Percentiles rank a stretch among this genome's conserved stretches.
Evolutionary conservation across 2,113 vertebrate species (phyloP).

Genomic region (Aldabrachelys gigantea): DNA sequence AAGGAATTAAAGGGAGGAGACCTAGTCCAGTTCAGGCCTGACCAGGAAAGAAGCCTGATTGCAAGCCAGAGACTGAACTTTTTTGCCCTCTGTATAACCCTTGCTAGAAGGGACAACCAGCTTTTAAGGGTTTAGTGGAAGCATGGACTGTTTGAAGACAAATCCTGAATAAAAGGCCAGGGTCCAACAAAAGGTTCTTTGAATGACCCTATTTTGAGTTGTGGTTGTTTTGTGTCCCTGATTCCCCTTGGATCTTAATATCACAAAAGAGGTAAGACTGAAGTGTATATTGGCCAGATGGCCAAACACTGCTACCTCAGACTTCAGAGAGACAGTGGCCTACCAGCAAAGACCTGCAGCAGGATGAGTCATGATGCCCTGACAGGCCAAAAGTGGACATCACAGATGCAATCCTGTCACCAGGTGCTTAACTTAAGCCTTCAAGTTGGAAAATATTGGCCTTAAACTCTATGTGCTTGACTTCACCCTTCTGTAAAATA

Average conservation of each 20-base stretch:
- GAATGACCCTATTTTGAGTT: neutral
- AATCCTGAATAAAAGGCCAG: neutral
- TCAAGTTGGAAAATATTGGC: neutral
- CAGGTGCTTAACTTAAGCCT: neutral
- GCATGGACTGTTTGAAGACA: neutral
- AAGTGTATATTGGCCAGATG: neutral
- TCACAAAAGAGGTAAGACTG: neutral
- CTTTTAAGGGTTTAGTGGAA: neutral
- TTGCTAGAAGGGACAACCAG: neutral
- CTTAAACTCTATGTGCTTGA: neutral
- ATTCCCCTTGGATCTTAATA: neutral
- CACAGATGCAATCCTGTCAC: neutral
- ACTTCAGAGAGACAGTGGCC: neutral
- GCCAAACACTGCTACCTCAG: neutral
- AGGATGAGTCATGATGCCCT: neutral
- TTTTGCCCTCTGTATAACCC: neutral
- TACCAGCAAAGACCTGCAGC: neutral
- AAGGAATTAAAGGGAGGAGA: no score
- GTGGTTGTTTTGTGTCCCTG: neutral
- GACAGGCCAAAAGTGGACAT: neutral
- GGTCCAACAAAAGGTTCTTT: neutral
- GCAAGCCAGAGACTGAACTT: neutral
- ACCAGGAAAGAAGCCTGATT: neutral
- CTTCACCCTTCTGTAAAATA: neutral
- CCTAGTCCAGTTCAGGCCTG: no score